Percentiles rank a stretch among this genome's conserved stretches.
Evolutionary conservation across 92 coral and sea anemone genomes (phyloP).

Genomic region (Meandrina meandrites): DNA sequence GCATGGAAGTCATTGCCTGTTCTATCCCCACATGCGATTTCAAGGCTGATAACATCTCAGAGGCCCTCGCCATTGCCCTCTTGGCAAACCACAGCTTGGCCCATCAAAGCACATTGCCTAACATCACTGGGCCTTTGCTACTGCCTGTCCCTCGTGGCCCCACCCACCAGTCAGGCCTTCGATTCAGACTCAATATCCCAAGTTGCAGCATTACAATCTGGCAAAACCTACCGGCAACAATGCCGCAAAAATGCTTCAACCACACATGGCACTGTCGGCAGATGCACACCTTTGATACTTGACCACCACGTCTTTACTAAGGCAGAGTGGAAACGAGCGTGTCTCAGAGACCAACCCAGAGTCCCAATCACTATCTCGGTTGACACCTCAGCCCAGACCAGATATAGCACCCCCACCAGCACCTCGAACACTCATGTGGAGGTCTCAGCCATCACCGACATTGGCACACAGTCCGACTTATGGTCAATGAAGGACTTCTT

Average conservation of each 20-base stretch:
- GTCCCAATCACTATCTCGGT: constrained; percentile 53
- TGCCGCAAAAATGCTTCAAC: constrained; percentile 1
- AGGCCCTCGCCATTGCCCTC: constrained; percentile 71
- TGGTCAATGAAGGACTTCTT: constrained; percentile 66
- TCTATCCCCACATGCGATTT: constrained; percentile 66
- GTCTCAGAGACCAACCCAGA: constrained; percentile 55
- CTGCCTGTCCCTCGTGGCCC: constrained; percentile 40
- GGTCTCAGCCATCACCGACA: constrained; percentile 57
- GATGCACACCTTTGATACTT: constrained; percentile 1
- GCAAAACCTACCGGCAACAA: constrained; percentile 15
- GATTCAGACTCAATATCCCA: constrained; percentile 57
- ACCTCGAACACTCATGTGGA: constrained; percentile 37
- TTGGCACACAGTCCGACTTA: constrained; percentile 61
- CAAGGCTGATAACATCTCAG: constrained; percentile 59
- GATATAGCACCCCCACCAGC: background rate
- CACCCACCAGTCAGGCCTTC: constrained; percentile 37
- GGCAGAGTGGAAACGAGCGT: constrained; percentile 58
- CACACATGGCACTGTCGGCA: constrained; percentile 37
- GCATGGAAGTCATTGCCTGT: constrained; percentile 69
- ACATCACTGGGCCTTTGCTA: constrained; percentile 25
- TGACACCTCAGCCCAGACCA: constrained; percentile 33
- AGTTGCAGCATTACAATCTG: constrained; percentile 26
- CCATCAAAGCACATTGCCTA: constrained; percentile 49
- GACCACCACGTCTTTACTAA: constrained; percentile 57
- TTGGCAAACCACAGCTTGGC: constrained; percentile 66